These are phyloP conservation scores for Sciurus carolinensis DNA, from an alignment of 2,797 vertebrate genomes.

Conservation along the genomic window DNA sequence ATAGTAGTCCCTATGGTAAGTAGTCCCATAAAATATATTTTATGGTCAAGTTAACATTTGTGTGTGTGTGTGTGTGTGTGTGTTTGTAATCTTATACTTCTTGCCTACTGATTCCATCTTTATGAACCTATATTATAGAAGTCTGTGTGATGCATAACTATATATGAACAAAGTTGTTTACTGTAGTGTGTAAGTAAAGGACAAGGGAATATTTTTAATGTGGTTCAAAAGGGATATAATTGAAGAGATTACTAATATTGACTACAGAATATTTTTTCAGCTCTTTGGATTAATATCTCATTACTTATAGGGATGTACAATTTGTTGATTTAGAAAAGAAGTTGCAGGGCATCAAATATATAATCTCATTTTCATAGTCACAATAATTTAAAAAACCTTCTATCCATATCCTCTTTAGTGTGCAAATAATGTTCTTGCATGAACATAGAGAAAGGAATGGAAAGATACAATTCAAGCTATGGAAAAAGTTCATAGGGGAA, in stretches of 20 bases:
- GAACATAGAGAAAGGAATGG: not conserved
- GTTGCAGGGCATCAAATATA: not conserved
- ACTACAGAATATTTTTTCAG: not conserved
- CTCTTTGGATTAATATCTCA: not conserved
- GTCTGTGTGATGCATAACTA: not conserved
- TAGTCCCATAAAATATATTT: not conserved
- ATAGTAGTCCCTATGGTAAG: not conserved
- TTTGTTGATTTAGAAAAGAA: conserved; percentile 39
- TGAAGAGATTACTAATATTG: not conserved
- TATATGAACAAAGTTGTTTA: not conserved
- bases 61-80: not conserved
- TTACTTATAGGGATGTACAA: not conserved
- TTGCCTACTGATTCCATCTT: not conserved
- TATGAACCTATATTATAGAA: not conserved
- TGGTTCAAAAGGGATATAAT: not conserved
- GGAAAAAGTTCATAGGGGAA: not conserved
- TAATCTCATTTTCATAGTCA: not conserved
- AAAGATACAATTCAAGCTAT: not conserved
- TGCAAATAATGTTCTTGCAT: not conserved
- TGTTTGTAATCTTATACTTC: not conserved
- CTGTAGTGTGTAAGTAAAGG: not conserved
- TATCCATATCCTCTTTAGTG: not conserved
- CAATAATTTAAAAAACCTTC: not conserved
- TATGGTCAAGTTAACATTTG: not conserved
- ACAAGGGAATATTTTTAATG: not conserved